Evolutionary conservation across 2,797 vertebrate genomes (phyloP).

Genomic region (Darevskia nairensis): DNA sequence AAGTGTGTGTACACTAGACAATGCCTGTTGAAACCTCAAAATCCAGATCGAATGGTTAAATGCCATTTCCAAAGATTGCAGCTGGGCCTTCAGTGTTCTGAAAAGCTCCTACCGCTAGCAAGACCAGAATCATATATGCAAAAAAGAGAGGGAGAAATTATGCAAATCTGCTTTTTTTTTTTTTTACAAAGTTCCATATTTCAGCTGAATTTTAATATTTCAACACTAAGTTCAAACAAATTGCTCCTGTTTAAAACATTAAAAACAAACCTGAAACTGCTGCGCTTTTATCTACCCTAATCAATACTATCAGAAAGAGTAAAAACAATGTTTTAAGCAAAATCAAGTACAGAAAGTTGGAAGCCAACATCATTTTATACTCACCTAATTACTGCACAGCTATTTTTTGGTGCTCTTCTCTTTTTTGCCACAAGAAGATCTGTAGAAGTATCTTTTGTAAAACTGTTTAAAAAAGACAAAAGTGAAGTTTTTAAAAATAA

Average conservation of each 20-base stretch:
- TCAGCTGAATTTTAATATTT: neutral
- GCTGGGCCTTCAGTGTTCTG: neutral
- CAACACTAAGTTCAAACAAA: neutral
- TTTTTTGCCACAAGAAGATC: neutral
- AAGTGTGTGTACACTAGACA: neutral
- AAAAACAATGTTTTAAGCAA: neutral
- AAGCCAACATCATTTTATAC: neutral
- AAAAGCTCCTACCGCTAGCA: neutral
- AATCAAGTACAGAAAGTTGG: neutral
- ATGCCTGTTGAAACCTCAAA: neutral
- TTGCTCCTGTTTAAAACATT: neutral
- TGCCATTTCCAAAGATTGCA: neutral
- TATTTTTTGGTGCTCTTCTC: neutral
- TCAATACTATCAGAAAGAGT: neutral
- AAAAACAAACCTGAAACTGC: neutral
- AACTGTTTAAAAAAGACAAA: neutral
- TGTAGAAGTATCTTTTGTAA: neutral
- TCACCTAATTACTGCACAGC: neutral
- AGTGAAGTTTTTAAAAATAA: neutral
- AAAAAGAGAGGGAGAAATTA: neutral
- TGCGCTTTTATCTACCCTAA: neutral
- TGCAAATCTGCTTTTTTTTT: neutral
- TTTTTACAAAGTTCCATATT: neutral
- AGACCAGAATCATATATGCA: neutral
- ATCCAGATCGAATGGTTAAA: neutral